Evolutionary conservation across 2,888 invertebrate species (phyloP).

Genomic region (Hecatera dysodea): DNA sequence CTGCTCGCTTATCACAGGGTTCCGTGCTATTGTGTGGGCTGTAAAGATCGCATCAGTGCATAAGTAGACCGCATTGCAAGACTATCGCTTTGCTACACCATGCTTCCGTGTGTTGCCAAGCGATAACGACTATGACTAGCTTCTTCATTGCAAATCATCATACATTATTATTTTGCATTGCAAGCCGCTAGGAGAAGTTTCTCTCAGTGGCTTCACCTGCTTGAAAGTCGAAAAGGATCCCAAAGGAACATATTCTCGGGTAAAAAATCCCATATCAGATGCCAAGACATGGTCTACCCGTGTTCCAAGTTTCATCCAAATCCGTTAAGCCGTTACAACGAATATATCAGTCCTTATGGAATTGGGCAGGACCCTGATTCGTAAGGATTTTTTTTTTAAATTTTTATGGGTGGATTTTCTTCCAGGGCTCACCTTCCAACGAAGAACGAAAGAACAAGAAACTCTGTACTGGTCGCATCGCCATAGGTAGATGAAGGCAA

Average conservation of each 20-base stretch:
- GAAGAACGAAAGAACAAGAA: neutral
- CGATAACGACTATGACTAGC: slow-evolving; percentile 38
- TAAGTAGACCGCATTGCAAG: slow-evolving; percentile 58
- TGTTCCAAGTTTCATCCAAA: too few relatives aligned
- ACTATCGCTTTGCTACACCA: slow-evolving; percentile 30
- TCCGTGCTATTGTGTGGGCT: slow-evolving; percentile 48
- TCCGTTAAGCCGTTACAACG: too few relatives aligned
- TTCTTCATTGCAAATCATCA: slow-evolving; percentile 30
- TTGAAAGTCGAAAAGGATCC: neutral
- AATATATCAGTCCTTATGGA: too few relatives aligned
- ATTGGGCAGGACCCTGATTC: too few relatives aligned
- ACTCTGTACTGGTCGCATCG: neutral
- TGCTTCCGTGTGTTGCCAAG: slow-evolving; percentile 51
- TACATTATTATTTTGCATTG: neutral
- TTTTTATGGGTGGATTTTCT: too few relatives aligned
- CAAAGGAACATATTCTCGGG: too few relatives aligned
- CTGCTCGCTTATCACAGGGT: slow-evolving; percentile 50
- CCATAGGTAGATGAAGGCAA: neutral
- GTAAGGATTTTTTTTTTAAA: too few relatives aligned
- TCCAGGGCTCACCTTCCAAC: too few relatives aligned
- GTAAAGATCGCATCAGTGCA: slow-evolving; percentile 53
- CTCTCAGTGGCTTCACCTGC: neutral
- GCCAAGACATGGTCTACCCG: too few relatives aligned
- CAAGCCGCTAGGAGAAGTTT: too few relatives aligned
- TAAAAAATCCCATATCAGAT: too few relatives aligned